Evolutionary conservation across 2,797 vertebrate species (phyloP), one percentile per base, ranked within the genome.

Genomic region (Rhincodon typus): DNA sequence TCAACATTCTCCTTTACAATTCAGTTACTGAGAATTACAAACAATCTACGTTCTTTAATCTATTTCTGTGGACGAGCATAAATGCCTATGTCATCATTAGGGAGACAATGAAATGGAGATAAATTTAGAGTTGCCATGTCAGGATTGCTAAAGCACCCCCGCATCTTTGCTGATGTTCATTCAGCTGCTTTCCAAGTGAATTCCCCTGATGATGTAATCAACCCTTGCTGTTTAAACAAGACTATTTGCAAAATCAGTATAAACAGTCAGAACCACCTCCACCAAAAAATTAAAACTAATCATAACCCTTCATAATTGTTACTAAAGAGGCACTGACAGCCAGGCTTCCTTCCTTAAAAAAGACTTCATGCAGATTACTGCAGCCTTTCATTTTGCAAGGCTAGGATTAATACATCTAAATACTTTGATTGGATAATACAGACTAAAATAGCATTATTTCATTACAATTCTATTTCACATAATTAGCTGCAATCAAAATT

Each of bases 121-220:
- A 95, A 50, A 95, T 95, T 95, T 95, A 74, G 42, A 77, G 46
- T 74, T 77, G 70, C 94, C 30, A 95, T 72, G 70, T 77, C 70
- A 95, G 74, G 70, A 95, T 95, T 74, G 94, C 42, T 74, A 77
- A 95, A 77, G 70, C 46, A 95, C 30, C 94, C 30, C 94, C 46
- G 70, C 69, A 95, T 50, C 94, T 77, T 95, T 77, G 42, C 70
- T 95, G 25, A 50, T 77, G 69, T 95, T 95, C 74, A 95, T 95
- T 95, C 70, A 95, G 46, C 69, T 77, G 42, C 30, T 27, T 72
- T 95, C 70, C 94, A 95, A 95, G 94, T 95, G 94, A 95, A 70
- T 77, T 95, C 42, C 70, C 70, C 67, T 91, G 70, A 95, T 95
- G 94, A 95, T 95, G 94, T 95, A 95, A 95, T 95, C 94, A 77